phyloP scores from a whole-genome alignment of 2,113 vertebrate species.

The Pterophyllum scalare region DNA sequence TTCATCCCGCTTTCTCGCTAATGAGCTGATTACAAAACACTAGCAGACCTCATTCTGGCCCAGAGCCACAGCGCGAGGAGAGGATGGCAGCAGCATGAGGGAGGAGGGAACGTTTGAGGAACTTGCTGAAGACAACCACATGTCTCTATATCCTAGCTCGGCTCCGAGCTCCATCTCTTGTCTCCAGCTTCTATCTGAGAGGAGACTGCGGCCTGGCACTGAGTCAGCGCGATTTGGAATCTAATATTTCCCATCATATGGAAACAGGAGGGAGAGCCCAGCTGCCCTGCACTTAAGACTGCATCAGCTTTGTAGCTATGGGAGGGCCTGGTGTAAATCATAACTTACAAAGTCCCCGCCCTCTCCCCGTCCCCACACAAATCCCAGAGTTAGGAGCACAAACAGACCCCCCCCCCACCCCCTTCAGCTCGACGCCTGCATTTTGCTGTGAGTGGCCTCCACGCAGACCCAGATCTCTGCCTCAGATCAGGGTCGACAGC shows the following conservation, averaged over 20 bases:
- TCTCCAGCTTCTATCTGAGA: slow-evolving; percentile 81
- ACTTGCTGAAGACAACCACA: slow-evolving; percentile 86
- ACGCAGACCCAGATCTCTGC: slow-evolving; percentile 32
- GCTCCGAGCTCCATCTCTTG: slow-evolving; percentile 68
- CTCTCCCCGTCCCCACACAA: slow-evolving; percentile 58
- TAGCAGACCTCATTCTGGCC: slow-evolving; percentile 67
- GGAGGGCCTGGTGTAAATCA: slow-evolving; percentile 73
- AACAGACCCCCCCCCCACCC: slow-evolving; percentile 47
- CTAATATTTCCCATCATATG: slow-evolving; percentile 75
- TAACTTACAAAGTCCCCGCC: slow-evolving; percentile 58
- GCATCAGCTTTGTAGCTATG: slow-evolving; percentile 52
- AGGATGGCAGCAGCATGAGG: slow-evolving; percentile 54
- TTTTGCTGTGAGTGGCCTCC: slow-evolving; percentile 44
- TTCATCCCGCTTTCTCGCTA: slow-evolving; percentile 33
- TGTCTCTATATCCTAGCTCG: slow-evolving; percentile 76
- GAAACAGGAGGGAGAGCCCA: slow-evolving; percentile 62
- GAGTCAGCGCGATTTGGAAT: slow-evolving; percentile 78
- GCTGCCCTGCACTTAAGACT: slow-evolving; percentile 55
- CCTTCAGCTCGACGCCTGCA: slow-evolving; percentile 22
- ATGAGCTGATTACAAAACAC: slow-evolving; percentile 65
- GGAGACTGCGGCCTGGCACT: slow-evolving; percentile 86
- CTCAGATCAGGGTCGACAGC: slow-evolving; percentile 64
- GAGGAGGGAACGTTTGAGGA: slow-evolving; percentile 49
- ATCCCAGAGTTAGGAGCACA: slow-evolving; percentile 50
- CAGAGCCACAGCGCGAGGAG: slow-evolving; percentile 48